Conservation (phyloP, 2,113 vertebrate species). For the Lichenostomus cassidix region DNA sequence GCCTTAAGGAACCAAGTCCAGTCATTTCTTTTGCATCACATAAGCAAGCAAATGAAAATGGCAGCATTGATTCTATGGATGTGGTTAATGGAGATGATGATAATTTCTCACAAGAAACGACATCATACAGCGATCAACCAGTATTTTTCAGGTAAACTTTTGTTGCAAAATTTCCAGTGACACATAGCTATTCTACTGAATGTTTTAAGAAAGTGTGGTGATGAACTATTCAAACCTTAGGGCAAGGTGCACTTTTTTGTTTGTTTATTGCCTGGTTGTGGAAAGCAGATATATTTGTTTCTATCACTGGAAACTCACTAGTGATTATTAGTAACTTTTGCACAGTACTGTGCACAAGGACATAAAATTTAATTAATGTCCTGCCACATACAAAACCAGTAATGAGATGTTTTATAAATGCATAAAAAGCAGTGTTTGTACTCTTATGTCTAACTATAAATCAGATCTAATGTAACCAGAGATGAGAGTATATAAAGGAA, state of each 20-base stretch:
- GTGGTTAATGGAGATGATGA: constrained; percentile 65
- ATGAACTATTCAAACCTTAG: background rate
- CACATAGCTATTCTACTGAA: background rate
- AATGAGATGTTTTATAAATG: background rate
- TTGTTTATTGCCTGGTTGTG: background rate
- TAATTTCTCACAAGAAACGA: constrained; percentile 50
- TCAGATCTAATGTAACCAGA: background rate
- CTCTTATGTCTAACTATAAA: background rate
- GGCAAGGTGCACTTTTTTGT: background rate
- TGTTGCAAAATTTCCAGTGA: background rate
- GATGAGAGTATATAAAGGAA: background rate
- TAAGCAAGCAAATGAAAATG: constrained; percentile 76
- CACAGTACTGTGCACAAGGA: background rate
- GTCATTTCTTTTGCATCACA: constrained; percentile 89
- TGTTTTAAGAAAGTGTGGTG: background rate
- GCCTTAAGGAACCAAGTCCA: constrained; percentile 82
- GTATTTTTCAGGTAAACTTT: constrained; percentile 90
- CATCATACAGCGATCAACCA: constrained; percentile 86
- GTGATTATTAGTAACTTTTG: background rate
- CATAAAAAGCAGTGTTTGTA: background rate
- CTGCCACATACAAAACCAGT: background rate
- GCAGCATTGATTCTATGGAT: constrained; percentile 60
- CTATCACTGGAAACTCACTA: background rate
- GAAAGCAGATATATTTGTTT: background rate
- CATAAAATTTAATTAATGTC: background rate